Evolutionary conservation across 2,888 invertebrate species (phyloP), one percentile per base, ranked within the genome.

Genomic region (Noctua comes): DNA sequence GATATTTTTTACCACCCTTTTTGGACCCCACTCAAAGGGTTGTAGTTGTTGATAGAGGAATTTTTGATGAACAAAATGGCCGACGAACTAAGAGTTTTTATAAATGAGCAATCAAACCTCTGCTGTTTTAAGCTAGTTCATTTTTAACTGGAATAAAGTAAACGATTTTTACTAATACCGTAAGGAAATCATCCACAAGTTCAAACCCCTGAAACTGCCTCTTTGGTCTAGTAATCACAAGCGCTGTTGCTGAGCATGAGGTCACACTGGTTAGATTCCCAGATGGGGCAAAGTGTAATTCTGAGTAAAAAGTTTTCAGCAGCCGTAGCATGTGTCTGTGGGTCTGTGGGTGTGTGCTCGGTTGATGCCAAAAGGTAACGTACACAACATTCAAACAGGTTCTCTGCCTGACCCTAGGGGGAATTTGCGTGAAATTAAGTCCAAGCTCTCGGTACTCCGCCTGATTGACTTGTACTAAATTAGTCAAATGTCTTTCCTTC

Each of bases 1-100:
- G 70, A 73, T 86, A 89, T 91, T 91, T 91, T 90, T 90, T 86
- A 85, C 84, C 82, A 76, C 86, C 87, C 86, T 86, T 85, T 89
- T 88, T 81, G 43, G 75, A 78, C 81, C 84, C 79, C 77, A 74
- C 59, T 80, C 77, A 85, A 82, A 86, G 79, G 80, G 78, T 73
- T 79, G 59, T 88, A 84, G 87, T 86, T 83, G 88, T 87, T 88
- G 84, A 86, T 89, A 80, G 83, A 83, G 83, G 74, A 87, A 71
- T 88, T 84, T 87, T 84, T 77, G 73, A 85, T 82, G 72, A 80
- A 48, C 64, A 68, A 69, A 76, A 84, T 80, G 66, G 77, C 10
- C 21, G 16, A 16, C 36, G n/a, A 68, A 68, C 70, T 68, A 46
- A 27, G 75, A 80, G 80, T 36, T 68, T 54, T 75, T 51, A n/a